phyloP scores from a whole-genome alignment of 2,113 vertebrate genomes.

The Helogale parvula region DNA sequence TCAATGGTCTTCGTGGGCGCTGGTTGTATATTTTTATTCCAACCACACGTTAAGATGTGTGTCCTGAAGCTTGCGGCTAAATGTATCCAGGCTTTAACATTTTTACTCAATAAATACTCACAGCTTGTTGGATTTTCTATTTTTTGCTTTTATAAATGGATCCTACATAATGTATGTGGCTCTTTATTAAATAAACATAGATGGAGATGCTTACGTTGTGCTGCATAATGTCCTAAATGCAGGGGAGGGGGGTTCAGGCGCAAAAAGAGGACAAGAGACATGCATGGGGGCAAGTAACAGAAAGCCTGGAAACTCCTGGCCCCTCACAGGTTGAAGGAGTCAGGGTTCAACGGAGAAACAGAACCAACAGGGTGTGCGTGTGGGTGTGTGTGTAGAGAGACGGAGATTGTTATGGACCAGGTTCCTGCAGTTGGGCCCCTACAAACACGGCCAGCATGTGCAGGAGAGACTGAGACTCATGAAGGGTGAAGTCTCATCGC shows the following conservation, averaged over 20 bases:
- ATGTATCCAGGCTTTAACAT: constrained; percentile 13
- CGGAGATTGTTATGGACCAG: no score
- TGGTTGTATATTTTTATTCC: background rate
- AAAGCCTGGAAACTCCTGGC: no score
- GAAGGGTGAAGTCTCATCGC: background rate
- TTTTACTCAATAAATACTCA: background rate
- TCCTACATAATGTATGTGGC: background rate
- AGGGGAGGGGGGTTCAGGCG: background rate
- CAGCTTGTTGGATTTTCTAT: background rate
- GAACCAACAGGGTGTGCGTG: no score
- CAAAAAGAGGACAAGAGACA: background rate
- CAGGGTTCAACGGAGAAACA: no score
- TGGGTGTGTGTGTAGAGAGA: no score
- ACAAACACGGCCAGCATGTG: background rate
- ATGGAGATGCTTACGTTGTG: background rate
- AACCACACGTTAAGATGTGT: background rate
- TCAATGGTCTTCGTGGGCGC: background rate
- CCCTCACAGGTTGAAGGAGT: no score
- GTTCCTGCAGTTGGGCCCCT: no score
- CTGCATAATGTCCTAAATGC: background rate
- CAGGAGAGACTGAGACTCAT: background rate
- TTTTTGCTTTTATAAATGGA: background rate
- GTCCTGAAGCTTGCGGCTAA: background rate
- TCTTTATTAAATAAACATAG: constrained; percentile 40
- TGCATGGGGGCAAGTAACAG: fast-evolving